Evolutionary conservation across 2,888 invertebrate species (phyloP), one percentile per base, ranked within the genome.

Genomic region (Caenorhabditis imperialis): DNA sequence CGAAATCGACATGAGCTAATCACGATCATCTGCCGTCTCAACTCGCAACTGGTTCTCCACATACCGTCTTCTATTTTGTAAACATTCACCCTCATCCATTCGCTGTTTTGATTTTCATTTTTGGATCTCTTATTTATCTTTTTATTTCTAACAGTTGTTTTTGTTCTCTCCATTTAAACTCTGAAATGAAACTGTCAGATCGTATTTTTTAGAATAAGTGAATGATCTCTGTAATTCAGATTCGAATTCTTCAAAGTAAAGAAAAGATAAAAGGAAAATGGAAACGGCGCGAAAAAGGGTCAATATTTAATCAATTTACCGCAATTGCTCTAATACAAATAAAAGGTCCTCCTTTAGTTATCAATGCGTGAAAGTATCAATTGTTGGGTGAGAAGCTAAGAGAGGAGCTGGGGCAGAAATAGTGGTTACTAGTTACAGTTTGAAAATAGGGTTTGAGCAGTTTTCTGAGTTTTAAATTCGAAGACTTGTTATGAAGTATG

Each of bases 1-100:
- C 35, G 98, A 99, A 91, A 94, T 98, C 81, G 95, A 58, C 22
- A 25, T 74, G 62, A 53, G 55, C 55, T 67, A 51, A 51, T 37
- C 38, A 33, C 12, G 33, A 14, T 22, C 37, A 23, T 40, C 12
- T 22, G 23, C 35, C 23, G 23, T 10, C 4, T n/a, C 14, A 40
- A 12, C 16, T 40, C n/a, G 40, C n/a, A n/a, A n/a, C 4, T 40
- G 6, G 40, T 38, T 37, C n/a, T 18, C 23, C 16, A 8, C 25
- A 37, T 38, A n/a, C 44, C 44, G 20, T 44, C 22, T 20, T 44
- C 10, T 22, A 14, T 38, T 22, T 44, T 23, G 22, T 22, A 22
- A 22, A 23, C 22, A 20, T 44, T 16, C 33, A 42, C 7, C 14
- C 25, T 6, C n/a, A 7, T 14, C 40, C 3, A 40, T 40, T 40